Base-by-base conservation (phyloP, 1,140 invertebrate species). In the Physella acuta region DNA sequence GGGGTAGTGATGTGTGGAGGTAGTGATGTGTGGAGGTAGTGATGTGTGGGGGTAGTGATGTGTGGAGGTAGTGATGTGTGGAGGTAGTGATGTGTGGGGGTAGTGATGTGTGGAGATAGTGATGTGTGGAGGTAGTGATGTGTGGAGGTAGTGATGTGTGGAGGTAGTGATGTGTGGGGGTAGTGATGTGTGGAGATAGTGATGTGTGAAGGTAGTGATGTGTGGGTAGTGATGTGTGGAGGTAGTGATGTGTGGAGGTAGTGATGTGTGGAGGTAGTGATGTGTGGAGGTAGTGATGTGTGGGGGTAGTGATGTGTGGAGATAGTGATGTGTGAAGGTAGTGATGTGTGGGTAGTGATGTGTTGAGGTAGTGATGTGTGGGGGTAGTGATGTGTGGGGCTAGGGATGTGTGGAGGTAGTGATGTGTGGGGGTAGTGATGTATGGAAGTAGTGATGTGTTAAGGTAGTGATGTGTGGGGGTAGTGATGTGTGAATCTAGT, bases 161-260 rank as follows among this genome's bases (percentile, higher is more conserved):
- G 26, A 36, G 51, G 28, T 11, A 28, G 51, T 39, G 39, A 49
- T 65, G 63, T 51, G 63, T 52, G 63, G 28, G 49, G 14, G 49
- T 65, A 36, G 14, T 28, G 31, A 28, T 52, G 39, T 65, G 39
- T 65, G 44, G 51, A 28, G 51, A 28, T 52, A 28, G 51, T 24
- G 28, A 49, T 52, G 39, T 65, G 49, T 65, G 24, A 5, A 4
- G 30, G 63, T 14, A 49, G 11, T 14, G 3, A 3, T 26, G 49
- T 26, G 53, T 56, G 24, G 11, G 11, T 56, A 26, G 8, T 8
- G 11, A 26, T 56, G 11, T 56, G 11, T 56, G 11, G 8, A 56
- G 53, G 53, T 56, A 28, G 17, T 17, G 11, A 28, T 14, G 24
- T 56, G 53, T 56, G 11, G 8, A 5, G 11, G 53, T 56, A 8